Percentiles rank a stretch among this genome's conserved stretches.
These are phyloP conservation scores for Sphaerophoria taeniata DNA, from an alignment of 2,888 invertebrate genomes.

Conservation along the genomic window DNA sequence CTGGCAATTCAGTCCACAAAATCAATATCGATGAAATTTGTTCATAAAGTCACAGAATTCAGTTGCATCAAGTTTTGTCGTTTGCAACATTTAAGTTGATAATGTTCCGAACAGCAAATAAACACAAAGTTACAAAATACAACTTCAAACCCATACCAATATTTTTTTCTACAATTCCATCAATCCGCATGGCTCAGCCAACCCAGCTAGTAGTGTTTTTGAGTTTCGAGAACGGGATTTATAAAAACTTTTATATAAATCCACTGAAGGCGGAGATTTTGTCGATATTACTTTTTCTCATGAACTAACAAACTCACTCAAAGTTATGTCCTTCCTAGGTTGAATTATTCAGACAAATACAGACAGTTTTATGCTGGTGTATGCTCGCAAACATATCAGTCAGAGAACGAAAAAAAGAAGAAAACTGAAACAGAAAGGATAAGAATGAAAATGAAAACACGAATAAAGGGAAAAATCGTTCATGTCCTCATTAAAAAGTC, in stretches of 20 bases:
- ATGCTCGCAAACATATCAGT: conserved; percentile 31
- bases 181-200: background rate
- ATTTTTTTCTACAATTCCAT: conserved; percentile 7
- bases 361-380: conserved; percentile 12
- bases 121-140: conserved; percentile 59
- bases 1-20: too few species aligned
- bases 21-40: too few species aligned
- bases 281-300: conserved; percentile 68
- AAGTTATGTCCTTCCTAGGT: conserved; percentile 59
- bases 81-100: conserved; percentile 70
- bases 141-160: background rate
- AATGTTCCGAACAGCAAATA: conserved; percentile 62
- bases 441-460: conserved; percentile 35
- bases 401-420: background rate
- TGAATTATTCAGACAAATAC: conserved; percentile 61
- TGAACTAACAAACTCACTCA: conserved; percentile 46
- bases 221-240: conserved; percentile 45
- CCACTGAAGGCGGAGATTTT: conserved; percentile 52
- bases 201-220: conserved; percentile 2
- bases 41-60: background rate
- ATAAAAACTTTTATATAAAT: conserved; percentile 37
- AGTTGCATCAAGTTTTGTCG: conserved; percentile 42
- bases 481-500: conserved; percentile 73
- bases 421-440: conserved; percentile 19
- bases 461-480: conserved; percentile 44